Evolutionary conservation across 2,113 vertebrate genomes (phyloP).

Genomic region (Irena cyanogastra): DNA sequence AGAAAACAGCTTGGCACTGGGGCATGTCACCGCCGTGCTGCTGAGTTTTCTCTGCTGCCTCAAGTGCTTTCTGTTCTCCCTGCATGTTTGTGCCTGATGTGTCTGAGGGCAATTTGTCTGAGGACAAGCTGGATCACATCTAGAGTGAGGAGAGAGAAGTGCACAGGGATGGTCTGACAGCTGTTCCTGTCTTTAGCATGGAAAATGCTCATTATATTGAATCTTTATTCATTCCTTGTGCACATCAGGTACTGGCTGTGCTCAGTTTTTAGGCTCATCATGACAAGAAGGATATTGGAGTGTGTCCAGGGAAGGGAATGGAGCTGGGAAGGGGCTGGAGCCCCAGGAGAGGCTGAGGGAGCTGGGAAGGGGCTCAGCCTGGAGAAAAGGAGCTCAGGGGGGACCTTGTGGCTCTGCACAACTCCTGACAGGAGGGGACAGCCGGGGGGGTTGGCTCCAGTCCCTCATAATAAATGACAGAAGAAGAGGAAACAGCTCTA

Average conservation of each 20-base stretch:
- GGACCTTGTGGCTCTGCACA: neutral
- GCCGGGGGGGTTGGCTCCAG: fast-evolving
- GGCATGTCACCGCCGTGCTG: neutral
- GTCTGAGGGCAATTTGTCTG: neutral
- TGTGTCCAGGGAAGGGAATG: fast-evolving
- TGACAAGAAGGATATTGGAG: neutral
- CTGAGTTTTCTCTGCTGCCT: neutral
- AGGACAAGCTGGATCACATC: neutral
- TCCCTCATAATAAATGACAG: neutral
- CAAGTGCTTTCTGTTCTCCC: neutral
- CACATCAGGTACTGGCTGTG: neutral
- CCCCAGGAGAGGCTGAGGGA: neutral
- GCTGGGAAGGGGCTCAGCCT: neutral
- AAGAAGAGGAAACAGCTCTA: fast-evolving
- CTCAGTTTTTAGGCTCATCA: neutral
- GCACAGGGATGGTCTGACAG: neutral
- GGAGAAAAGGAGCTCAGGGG: neutral
- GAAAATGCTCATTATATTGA: neutral
- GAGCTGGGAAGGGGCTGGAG: neutral
- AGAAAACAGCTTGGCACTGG: neutral
- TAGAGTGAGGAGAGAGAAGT: neutral
- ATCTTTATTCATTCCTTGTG: neutral
- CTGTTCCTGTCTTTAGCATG: neutral
- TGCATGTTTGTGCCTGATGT: neutral
- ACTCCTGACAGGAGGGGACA: neutral